phyloP scores from a whole-genome alignment of 1,140 invertebrate genomes.

The Diachasma alloeum region DNA sequence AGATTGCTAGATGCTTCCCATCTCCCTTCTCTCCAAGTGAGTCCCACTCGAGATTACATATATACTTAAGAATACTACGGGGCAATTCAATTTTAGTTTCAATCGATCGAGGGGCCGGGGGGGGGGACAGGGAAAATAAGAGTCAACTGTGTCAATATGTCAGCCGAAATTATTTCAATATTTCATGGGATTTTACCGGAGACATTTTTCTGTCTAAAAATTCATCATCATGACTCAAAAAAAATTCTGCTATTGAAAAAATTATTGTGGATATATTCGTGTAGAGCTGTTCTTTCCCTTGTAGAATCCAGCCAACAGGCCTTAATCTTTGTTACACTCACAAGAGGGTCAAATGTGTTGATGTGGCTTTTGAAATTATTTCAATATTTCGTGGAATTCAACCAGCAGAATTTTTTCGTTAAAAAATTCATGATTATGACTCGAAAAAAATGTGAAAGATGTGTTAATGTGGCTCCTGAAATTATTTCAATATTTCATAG shows the following conservation, averaged over 20 bases:
- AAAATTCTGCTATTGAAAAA: background rate
- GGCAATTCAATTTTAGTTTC: background rate
- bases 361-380: no score
- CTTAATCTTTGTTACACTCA: no score
- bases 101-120: background rate
- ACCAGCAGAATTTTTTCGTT: no score
- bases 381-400: no score
- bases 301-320: no score
- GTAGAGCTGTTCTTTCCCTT: no score
- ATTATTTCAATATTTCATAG: no score
- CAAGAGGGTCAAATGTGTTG: no score
- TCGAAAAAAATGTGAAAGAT: no score
- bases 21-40: background rate
- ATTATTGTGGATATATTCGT: no score
- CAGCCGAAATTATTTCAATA: background rate
- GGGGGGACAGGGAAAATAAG: background rate
- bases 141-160: background rate
- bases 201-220: background rate
- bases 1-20: conserved; percentile 60
- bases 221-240: background rate
- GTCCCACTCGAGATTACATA: background rate
- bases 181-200: background rate
- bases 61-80: background rate
- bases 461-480: no score
- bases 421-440: no score